These are phyloP conservation scores for Hypotaenidia philippensis DNA, from an alignment of 2,797 vertebrate species.

Conservation along the genomic window DNA sequence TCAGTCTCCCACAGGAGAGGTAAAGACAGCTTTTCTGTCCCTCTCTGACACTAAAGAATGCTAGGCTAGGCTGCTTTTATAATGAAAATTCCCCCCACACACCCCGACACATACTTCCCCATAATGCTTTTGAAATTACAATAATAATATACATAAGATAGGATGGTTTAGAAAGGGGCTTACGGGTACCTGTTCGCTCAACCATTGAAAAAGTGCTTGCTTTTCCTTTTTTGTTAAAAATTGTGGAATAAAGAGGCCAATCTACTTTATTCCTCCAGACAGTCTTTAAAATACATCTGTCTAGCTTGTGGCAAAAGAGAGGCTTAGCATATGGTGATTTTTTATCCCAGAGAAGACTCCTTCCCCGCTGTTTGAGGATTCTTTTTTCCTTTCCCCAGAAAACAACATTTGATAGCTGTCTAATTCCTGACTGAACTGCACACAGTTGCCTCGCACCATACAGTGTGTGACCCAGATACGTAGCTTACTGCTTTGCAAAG, in stretches of 20 bases:
- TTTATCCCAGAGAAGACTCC: slow-evolving; percentile 24
- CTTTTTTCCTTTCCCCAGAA: neutral
- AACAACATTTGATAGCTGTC: slow-evolving; percentile 7
- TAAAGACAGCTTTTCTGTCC: neutral
- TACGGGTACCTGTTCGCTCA: neutral
- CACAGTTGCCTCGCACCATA: slow-evolving; percentile 28
- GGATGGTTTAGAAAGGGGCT: neutral
- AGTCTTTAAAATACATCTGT: neutral
- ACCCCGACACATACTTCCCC: rapidly evolving
- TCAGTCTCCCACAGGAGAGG: neutral
- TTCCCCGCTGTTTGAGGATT: slow-evolving; percentile 3
- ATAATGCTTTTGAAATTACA: neutral
- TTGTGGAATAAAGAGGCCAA: neutral
- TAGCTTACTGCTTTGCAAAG: slow-evolving; percentile 61
- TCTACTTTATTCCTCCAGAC: neutral
- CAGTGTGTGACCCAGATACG: slow-evolving; percentile 70
- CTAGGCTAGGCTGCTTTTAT: neutral
- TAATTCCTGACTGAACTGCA: slow-evolving; percentile 55
- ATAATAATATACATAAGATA: neutral
- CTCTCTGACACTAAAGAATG: neutral
- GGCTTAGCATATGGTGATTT: slow-evolving; percentile 47
- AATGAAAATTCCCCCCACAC: rapidly evolving
- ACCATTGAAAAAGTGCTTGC: neutral
- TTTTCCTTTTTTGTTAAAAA: slow-evolving; percentile 23
- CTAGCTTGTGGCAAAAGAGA: slow-evolving; percentile 31